Percentiles rank a stretch among this genome's conserved stretches.
Evolutionary conservation across 2,888 invertebrate genomes (phyloP).

Genomic region (Cryptocheilus praepositus): DNA sequence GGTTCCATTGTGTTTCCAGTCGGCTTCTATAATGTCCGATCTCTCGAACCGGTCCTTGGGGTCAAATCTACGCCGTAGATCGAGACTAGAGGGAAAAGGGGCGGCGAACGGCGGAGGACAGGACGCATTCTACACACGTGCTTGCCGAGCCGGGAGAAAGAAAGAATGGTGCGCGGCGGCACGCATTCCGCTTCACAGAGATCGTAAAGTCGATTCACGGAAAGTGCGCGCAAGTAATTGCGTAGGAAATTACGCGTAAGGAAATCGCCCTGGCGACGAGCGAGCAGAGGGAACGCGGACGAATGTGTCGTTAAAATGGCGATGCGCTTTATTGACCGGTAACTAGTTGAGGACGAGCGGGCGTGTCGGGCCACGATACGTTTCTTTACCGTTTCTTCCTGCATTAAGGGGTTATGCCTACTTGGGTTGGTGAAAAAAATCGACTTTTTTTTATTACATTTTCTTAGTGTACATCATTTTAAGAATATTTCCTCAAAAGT

Average conservation of each 20-base stretch:
- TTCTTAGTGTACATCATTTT: no score
- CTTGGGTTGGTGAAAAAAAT: no score
- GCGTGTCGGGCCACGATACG: no score
- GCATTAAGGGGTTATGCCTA: no score
- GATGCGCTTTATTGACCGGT: no score
- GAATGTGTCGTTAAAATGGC: no score
- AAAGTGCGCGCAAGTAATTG: constrained; percentile 3
- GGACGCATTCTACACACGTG: constrained; percentile 1
- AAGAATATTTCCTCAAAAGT: no score
- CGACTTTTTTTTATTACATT: no score
- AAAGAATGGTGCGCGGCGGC: constrained; percentile 18
- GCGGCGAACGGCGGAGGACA: neutral
- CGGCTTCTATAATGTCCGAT: constrained; percentile 32
- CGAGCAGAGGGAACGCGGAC: no score
- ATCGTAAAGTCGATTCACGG: constrained; percentile 15
- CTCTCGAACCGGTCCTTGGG: constrained; percentile 32
- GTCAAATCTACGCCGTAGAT: constrained; percentile 20
- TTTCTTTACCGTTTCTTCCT: no score
- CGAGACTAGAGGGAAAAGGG: no score
- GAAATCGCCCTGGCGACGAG: neutral
- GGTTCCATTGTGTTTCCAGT: constrained; percentile 31
- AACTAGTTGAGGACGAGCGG: no score
- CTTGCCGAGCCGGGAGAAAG: constrained; percentile 20
- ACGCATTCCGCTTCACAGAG: constrained; percentile 10
- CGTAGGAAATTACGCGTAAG: neutral